Evolutionary conservation across 2,888 invertebrate species (phyloP).

Genomic region (Vanessa cardui): DNA sequence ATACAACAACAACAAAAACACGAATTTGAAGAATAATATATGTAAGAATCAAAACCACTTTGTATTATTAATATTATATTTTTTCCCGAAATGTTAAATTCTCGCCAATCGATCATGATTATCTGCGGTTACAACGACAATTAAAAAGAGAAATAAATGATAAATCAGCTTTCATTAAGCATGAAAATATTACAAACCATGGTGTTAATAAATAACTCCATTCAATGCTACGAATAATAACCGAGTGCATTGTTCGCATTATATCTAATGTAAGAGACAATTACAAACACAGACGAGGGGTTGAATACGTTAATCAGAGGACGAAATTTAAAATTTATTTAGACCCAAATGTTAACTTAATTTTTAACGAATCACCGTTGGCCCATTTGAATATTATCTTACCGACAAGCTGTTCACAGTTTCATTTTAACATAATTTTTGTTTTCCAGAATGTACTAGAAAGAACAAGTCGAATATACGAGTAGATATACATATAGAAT

Average conservation of each 20-base stretch:
- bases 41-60: too few relatives aligned
- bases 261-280: constrained; percentile 67
- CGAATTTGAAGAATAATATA: too few relatives aligned
- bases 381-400: constrained; percentile 52
- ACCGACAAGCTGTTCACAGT: constrained; percentile 2
- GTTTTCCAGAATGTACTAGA: neutral
- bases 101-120: neutral
- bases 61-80: too few relatives aligned
- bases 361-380: constrained; percentile 68
- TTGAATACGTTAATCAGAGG: constrained; percentile 63
- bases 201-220: constrained; percentile 46
- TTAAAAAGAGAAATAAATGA: constrained; percentile 21
- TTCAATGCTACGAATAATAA: constrained; percentile 43
- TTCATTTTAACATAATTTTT: neutral
- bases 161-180: constrained; percentile 37
- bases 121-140: constrained; percentile 25
- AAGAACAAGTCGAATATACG: too few relatives aligned
- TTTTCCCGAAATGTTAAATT: neutral
- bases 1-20: too few relatives aligned
- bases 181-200: constrained; percentile 54
- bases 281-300: constrained; percentile 57
- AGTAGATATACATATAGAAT: too few relatives aligned
- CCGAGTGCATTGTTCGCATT: constrained; percentile 58
- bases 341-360: constrained; percentile 64
- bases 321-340: constrained; percentile 73